These are phyloP conservation scores for Poeciliopsis turneri DNA, from an alignment of 2,797 vertebrate species.

Conservation along the genomic window DNA sequence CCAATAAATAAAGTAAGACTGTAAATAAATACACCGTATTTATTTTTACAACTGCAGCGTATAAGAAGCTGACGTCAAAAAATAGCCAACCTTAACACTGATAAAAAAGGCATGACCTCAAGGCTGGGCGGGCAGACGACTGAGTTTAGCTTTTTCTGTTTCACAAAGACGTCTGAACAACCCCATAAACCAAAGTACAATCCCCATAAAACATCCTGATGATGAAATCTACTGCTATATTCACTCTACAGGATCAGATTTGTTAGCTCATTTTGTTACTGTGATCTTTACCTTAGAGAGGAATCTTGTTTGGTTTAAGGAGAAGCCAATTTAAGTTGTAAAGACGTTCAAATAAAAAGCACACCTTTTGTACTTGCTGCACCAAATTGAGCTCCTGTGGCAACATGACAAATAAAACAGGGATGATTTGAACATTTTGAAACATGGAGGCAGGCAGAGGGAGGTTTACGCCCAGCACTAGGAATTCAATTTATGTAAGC, in stretches of 20 bases:
- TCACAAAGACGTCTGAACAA: neutral
- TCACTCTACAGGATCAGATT: neutral
- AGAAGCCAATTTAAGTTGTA: neutral
- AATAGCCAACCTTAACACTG: neutral
- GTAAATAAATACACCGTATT: neutral
- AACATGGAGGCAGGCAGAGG: neutral
- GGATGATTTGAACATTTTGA: neutral
- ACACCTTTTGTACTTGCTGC: neutral
- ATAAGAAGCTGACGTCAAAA: neutral
- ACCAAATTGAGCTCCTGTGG: neutral
- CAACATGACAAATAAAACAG: neutral
- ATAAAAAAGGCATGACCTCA: neutral
- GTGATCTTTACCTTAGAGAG: neutral
- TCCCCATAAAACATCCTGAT: neutral
- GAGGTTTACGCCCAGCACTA: neutral
- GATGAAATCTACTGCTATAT: neutral
- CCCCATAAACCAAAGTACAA: neutral
- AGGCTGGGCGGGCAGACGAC: neutral
- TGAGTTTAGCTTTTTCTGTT: neutral
- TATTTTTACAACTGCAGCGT: neutral
- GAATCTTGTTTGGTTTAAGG: slow-evolving; percentile 11
- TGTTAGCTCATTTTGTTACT: neutral
- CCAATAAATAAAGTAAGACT: neutral
- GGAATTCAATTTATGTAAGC: neutral
- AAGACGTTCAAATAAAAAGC: neutral